phyloP scores from a whole-genome alignment of 2,888 invertebrate genomes.

The Acanthococcus lagerstroemiae region DNA sequence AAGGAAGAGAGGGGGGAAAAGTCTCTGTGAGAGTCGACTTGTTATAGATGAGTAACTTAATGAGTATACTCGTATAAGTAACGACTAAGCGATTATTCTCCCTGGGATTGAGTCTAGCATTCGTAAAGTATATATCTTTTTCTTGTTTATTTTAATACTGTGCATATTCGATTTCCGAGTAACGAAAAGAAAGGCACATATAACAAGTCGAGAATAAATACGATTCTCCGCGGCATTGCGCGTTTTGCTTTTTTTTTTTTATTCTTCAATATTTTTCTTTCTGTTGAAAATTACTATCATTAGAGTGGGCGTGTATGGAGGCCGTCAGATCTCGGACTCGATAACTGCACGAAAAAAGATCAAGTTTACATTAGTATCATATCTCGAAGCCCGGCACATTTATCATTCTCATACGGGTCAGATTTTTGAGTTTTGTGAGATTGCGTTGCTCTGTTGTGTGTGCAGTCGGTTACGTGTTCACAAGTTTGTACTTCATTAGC shows the following conservation, averaged over 20 bases:
- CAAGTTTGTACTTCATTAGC: neutral
- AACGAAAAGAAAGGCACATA: constrained; percentile 6
- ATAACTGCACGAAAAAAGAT: constrained; percentile 30
- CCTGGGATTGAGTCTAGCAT: neutral
- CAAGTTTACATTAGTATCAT: constrained; percentile 30
- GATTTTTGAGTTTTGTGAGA: neutral
- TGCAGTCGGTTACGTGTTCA: neutral
- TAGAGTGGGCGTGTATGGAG: constrained; percentile 27
- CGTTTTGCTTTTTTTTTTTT: neutral
- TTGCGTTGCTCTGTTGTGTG: neutral
- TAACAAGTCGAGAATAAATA: constrained; percentile 14
- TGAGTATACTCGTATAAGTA: constrained; percentile 22
- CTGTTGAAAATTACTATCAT: constrained; percentile 29
- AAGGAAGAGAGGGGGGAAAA: constrained; percentile 4
- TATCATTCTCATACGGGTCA: constrained; percentile 22
- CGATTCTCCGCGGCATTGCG: constrained; percentile 22
- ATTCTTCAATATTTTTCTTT: neutral
- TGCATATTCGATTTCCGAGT: constrained; percentile 29
- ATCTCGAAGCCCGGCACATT: constrained; percentile 19
- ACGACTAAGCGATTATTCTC: constrained; percentile 17
- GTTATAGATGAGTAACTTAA: constrained; percentile 26
- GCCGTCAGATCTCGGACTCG: constrained; percentile 27
- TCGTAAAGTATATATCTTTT: constrained; percentile 20
- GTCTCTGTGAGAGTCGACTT: neutral
- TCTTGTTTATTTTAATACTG: constrained; percentile 28